Base-by-base conservation (phyloP, 1,140 invertebrate species). In the Limonius californicus region DNA sequence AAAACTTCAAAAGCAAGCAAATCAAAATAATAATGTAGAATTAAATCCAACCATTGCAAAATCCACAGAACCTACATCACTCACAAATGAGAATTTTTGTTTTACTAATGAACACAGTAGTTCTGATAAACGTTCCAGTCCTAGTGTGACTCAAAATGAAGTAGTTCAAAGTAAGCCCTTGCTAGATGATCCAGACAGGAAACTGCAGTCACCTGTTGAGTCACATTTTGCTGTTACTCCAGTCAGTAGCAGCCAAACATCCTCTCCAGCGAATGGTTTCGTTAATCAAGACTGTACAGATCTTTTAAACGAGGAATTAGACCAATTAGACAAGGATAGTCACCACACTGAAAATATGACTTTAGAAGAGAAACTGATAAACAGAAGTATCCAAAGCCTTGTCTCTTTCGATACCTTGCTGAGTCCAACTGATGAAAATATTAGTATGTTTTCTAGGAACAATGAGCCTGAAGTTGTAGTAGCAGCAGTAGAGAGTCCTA, bases 261-360 rank as follows among this genome's bases (percentile, higher is more conserved):
- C 42, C 2, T 80, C 84, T 65, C 89, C 90, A 0, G 81, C 84
- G 1, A 91, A 91, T 74, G 89, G 89, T 0, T 88, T 90, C 62
- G 89, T 85, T 6, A 88, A 85, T 59, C 79, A 82, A 50, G 85
- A 87, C 65, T 86, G 86, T 66, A 88, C 83, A 20, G 83, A 89
- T 62, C 74, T 92, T 55, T 76, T 92, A 32, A 84, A 85, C 39
- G 84, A 88, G 63, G 90, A 92, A 75, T 72, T 92, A 19, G 89
- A 91, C 75, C 82, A 82, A 66, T 74, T 90, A 50, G 72, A 69
- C 8, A 47, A 65, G 61, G 64, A 71, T 45, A 45, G 9, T 27
- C 9, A 9, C 9, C 3, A 9, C 9, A 27, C 9, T 27, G 9
- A 27, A 27, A 27, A 4, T 9, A 27, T 27, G 9, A 27, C 9